Conservation (phyloP, 1,140 invertebrate species). For the Scaptomyza pallida region DNA sequence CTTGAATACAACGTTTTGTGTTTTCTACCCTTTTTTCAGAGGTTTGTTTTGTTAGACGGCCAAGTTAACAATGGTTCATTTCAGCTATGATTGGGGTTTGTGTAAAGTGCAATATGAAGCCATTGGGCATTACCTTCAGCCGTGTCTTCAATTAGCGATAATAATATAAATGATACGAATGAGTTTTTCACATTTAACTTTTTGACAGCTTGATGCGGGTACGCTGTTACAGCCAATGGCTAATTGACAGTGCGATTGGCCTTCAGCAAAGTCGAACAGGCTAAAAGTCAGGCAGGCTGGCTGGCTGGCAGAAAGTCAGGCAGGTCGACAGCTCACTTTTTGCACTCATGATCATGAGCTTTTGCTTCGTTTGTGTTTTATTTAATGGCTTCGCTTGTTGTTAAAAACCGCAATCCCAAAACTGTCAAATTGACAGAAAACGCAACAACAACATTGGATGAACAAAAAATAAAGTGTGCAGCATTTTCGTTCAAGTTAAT, state of each 20-base stretch:
- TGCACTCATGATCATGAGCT: slow-evolving; percentile 12
- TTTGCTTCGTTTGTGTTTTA: slow-evolving; percentile 49
- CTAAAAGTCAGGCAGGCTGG: slow-evolving; percentile 29
- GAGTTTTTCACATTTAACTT: slow-evolving; percentile 78
- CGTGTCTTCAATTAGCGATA: slow-evolving; percentile 70
- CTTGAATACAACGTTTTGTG: slow-evolving; percentile 25
- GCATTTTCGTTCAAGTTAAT: slow-evolving; percentile 50
- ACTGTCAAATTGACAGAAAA: slow-evolving; percentile 70
- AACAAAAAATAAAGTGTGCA: slow-evolving; percentile 26
- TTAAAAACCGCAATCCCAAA: slow-evolving; percentile 61
- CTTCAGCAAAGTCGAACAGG: slow-evolving; percentile 35
- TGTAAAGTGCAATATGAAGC: background rate
- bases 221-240: slow-evolving; percentile 62
- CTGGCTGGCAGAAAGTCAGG: background rate
- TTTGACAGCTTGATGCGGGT: slow-evolving; percentile 79
- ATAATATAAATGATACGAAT: slow-evolving; percentile 76
- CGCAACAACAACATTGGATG: slow-evolving; percentile 43
- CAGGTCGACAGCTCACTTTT: background rate
- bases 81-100: slow-evolving; percentile 10
- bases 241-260: slow-evolving; percentile 74
- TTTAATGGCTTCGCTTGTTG: slow-evolving; percentile 60
- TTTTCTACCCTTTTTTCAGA: slow-evolving; percentile 11
- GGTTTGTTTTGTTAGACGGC: background rate
- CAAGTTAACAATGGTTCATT: slow-evolving; percentile 26
- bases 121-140: slow-evolving; percentile 31